Evolutionary conservation across 2,113 vertebrate genomes (phyloP), one percentile per base, ranked within the genome.

Genomic region (Odobenus rosmarus): DNA sequence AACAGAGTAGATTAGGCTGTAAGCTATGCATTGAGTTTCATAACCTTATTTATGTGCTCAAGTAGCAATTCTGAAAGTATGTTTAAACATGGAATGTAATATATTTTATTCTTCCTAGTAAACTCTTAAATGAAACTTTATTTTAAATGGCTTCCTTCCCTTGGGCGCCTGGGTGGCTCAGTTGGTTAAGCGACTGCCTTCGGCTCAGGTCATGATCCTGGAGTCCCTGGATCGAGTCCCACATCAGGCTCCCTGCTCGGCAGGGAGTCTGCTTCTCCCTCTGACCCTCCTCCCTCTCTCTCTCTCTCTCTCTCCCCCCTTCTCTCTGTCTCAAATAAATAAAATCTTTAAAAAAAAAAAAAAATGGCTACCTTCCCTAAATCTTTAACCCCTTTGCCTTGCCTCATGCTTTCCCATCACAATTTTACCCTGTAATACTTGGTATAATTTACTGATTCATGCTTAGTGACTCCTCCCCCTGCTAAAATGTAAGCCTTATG

Each of bases 41-140:
- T 42, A 74, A 72, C 19, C 46, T 93, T 88, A 90, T 76, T 83
- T 91, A 5, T 59, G 62, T 92, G 10, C 31, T 89, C 80, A 96
- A 92, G n/a, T 96, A 94, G 61, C 76, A 88, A 74, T 87, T 93
- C 49, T 19, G 86, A 92, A 26, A 31, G n/a, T 87, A 9, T 80
- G 39, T 96, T 93, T 97, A 67, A 93, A 53, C n/a, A 24, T 72
- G 33, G 9, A 84, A 62, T 72, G 16, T 53, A 71, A 39, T 39
- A 26, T 84, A 91, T 83, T 88, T 93, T 59, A 85, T 28, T 88
- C 90, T 82, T 81, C 16, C 31, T 79, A 11, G 28, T 87, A 77
- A 82, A 9, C 4, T 46, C 31, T 94, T 86, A 85, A 89, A 57
- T 83, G 55, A 74, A 89, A 82, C 14, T 88, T 62, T 53, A 64